These are phyloP conservation scores for Astreopora myriophthalma DNA, from an alignment of 64 coral and sea anemone genomes.

Conservation along the genomic window DNA sequence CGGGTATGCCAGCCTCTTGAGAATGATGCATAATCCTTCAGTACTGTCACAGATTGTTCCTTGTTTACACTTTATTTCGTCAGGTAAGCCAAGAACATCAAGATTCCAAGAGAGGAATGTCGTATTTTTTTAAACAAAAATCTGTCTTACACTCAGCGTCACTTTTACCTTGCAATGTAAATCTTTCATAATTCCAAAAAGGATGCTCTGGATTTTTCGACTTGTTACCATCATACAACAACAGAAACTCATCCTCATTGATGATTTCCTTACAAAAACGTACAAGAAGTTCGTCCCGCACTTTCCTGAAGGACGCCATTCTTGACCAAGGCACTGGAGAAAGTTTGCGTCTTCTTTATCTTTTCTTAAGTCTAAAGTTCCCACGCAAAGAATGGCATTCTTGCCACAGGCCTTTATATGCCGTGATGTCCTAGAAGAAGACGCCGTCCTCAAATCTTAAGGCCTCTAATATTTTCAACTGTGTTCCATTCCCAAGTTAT, in stretches of 20 bases:
- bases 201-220: slow-evolving; percentile 18
- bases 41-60: slow-evolving; percentile 15
- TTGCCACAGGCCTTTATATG: slow-evolving; percentile 24
- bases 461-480: neutral
- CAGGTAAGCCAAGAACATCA: slow-evolving; percentile 32
- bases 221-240: slow-evolving; percentile 33
- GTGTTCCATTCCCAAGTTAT: no score
- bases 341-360: slow-evolving; percentile 8
- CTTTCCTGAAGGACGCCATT: slow-evolving; percentile 35
- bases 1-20: slow-evolving; percentile 41
- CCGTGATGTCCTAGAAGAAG: slow-evolving; percentile 17
- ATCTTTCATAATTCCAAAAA: slow-evolving; percentile 47
- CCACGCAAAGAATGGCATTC: slow-evolving; percentile 20
- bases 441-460: neutral
- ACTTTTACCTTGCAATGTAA: slow-evolving; percentile 24
- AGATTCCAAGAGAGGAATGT: slow-evolving; percentile 50
- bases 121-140: slow-evolving; percentile 21
- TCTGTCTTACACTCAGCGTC: slow-evolving; percentile 39
- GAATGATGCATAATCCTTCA: slow-evolving; percentile 8
- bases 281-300: slow-evolving; percentile 6
- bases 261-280: neutral
- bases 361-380: slow-evolving; percentile 35
- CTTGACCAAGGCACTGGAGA: slow-evolving; percentile 22
- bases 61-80: slow-evolving; percentile 18
- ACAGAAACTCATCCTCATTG: neutral